phyloP scores from a whole-genome alignment of 2,888 invertebrate species.

The Apamea sordens region DNA sequence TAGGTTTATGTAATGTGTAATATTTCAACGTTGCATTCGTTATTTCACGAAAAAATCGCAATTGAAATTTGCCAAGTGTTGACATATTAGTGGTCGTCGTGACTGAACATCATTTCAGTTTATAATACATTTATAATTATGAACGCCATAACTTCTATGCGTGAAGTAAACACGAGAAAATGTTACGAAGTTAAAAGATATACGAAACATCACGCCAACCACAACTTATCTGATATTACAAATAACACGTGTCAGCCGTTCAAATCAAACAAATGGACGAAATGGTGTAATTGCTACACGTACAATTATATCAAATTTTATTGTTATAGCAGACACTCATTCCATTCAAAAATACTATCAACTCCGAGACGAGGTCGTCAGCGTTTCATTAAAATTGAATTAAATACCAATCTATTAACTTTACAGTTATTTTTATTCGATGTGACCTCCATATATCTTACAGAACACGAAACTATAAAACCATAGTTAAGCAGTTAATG shows the following conservation, averaged over 20 bases:
- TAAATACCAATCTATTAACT: conserved; percentile 25
- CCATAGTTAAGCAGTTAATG: conserved; percentile 11
- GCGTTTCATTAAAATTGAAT: conserved; percentile 45
- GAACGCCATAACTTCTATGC: not conserved
- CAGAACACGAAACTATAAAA: conserved; percentile 10
- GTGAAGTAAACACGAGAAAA: not conserved
- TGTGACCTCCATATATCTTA: conserved; percentile 26
- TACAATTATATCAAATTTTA: conserved; percentile 22
- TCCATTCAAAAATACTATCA: conserved; percentile 40
- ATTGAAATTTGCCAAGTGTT: no score
- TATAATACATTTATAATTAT: not conserved
- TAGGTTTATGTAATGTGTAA: no score
- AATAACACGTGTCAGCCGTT: conserved; percentile 12
- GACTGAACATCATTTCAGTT: not conserved
- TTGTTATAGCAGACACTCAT: conserved; percentile 20
- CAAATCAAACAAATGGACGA: conserved; percentile 26
- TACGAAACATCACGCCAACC: conserved; percentile 20
- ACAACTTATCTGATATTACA: conserved; percentile 29
- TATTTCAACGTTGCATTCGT: no score
- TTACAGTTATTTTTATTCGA: conserved; percentile 3
- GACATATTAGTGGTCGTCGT: no score
- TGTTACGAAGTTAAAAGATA: conserved; percentile 20
- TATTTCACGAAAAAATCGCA: no score
- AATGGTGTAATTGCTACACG: conserved; percentile 20
- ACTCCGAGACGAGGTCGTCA: conserved; percentile 48